phyloP scores from a whole-genome alignment of 2,888 invertebrate genomes.

The Hirtodrosophila alboralis region DNA sequence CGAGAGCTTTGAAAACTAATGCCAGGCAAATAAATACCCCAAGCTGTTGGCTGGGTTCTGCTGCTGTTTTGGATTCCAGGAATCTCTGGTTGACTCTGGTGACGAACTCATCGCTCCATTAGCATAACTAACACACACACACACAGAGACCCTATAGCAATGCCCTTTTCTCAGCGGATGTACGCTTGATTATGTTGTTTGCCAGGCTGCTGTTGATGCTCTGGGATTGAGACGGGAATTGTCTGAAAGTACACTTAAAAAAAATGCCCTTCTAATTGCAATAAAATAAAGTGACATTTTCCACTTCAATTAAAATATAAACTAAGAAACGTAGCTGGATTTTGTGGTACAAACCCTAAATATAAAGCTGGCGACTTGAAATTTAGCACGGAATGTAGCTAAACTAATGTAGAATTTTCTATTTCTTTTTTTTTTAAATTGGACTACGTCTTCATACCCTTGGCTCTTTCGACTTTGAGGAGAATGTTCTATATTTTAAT shows the following conservation, averaged over 20 bases:
- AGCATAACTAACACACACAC: no score
- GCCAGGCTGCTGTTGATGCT: conserved; percentile 34
- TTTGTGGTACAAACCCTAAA: no score
- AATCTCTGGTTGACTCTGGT: conserved; percentile 65
- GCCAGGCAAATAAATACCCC: no score
- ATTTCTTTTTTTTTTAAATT: no score
- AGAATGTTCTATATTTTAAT: no score
- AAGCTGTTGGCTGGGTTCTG: background rate
- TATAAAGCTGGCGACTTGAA: no score
- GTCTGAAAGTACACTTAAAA: conserved; percentile 1
- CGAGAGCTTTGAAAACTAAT: conserved; percentile 46
- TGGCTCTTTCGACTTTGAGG: no score
- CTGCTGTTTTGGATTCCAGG: conserved; percentile 53
- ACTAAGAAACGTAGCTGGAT: no score
- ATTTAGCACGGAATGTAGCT: no score
- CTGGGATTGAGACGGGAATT: conserved; percentile 20
- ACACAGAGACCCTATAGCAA: conserved; percentile 25
- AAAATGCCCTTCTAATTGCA: background rate
- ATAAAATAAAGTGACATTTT: background rate
- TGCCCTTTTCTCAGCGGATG: conserved; percentile 52
- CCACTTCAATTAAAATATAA: no score
- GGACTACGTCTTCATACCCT: no score
- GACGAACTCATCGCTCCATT: conserved; percentile 74
- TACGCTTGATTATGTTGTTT: conserved; percentile 78
- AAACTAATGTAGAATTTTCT: no score